Base-by-base conservation (phyloP, 2,888 invertebrate species). In the Notodonta dromedarius region DNA sequence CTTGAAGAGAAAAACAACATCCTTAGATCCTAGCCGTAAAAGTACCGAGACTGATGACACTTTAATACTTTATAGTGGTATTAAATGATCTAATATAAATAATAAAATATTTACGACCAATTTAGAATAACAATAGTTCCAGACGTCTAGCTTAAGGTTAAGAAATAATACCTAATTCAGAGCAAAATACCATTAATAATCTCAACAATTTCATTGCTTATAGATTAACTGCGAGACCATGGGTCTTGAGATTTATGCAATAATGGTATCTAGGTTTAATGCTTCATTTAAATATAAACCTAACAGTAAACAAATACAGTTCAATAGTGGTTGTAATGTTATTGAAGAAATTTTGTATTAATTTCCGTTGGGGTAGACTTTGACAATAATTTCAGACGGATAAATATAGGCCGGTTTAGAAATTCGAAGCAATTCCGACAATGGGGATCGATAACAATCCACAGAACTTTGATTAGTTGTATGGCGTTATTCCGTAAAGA, bases 361-460 rank as follows among this genome's bases (percentile, higher is more conserved):
- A 46, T 46, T 46, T 46, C 46, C 46, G 46, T 46, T 46, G 46
- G 46, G 46, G 46, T n/a, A 46, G 46, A 5, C n/a, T n/a, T 46
- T 4, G 42, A 46, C n/a, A 46, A 46, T 46, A n/a, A n/a, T n/a
- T 5, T 11, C 13, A n/a, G 4, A 9, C 5, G 5, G 11, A n/a
- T n/a, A n/a, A 46, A 46, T 46, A 46, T 46, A n/a, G 46, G 46
- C 13, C 13, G 13, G 46, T 46, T n/a, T 9, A 13, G 9, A 46
- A 46, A 46, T 46, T 46, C 7, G 46, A n/a, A n/a, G 13, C 46
- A n/a, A 46, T 46, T 46, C n/a, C 46, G n/a, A 46, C 46, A 46
- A 46, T 50, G 16, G 16, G 9, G 16, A 16, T 50, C 50, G 50
- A 50, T 50, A 50, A 50, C 16, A 14, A 9, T 4, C n/a, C 3